Percentiles rank a stretch among this genome's conserved stretches.
phyloP scores from a whole-genome alignment of 1,140 invertebrate genomes.

The Reticulitermes speratus region DNA sequence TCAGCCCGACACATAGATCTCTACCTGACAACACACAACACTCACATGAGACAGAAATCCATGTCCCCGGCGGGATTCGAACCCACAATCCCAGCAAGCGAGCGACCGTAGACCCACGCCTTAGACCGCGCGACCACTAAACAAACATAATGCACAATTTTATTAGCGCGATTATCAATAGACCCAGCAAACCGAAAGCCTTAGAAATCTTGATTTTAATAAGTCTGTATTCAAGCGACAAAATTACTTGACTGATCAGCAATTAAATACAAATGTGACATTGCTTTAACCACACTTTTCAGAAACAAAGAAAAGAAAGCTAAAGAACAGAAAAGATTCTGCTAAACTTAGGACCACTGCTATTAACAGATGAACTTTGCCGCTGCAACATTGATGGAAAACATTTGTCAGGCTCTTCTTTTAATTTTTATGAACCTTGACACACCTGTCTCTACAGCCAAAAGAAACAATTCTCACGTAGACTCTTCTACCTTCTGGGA shows the following conservation, averaged over 20 bases:
- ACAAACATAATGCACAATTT: no score
- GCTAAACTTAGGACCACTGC: not conserved
- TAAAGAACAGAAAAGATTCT: not conserved
- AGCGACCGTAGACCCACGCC: no score
- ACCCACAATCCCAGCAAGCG: no score
- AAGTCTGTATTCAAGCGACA: not conserved
- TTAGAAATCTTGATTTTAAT: no score
- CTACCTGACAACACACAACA: no score
- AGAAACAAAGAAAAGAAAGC: not conserved
- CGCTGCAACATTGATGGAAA: not conserved
- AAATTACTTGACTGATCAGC: not conserved
- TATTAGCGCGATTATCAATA: no score
- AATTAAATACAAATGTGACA: not conserved
- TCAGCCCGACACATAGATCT: no score
- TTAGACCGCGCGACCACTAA: no score
- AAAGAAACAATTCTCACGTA: not conserved
- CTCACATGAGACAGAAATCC: no score
- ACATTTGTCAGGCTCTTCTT: not conserved
- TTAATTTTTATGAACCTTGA: not conserved
- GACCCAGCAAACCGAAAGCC: no score
- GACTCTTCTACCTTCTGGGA: not conserved
- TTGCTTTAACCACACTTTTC: not conserved
- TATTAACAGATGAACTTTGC: not conserved
- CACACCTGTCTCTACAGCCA: not conserved
- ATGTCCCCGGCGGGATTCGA: no score